Evolutionary conservation across 2,797 vertebrate species (phyloP).

Genomic region (Artibeus lituratus): DNA sequence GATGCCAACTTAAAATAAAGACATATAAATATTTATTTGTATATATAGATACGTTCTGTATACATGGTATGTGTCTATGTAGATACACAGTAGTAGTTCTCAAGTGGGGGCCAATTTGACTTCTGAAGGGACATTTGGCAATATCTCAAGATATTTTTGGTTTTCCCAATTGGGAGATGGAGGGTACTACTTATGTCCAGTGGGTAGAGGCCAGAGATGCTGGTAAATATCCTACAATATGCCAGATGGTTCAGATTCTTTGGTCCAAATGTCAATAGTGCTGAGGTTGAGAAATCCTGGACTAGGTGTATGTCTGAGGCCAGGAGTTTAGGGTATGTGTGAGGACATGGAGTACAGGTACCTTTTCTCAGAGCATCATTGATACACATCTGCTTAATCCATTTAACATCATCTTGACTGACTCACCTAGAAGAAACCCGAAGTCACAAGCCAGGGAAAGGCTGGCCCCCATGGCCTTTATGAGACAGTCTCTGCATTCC

Average conservation of each 20-base stretch:
- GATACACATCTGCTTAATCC: background rate
- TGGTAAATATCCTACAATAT: background rate
- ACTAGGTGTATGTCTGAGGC: rapidly evolving
- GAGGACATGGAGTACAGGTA: background rate
- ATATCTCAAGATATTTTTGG: background rate
- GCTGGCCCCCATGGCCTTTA: background rate
- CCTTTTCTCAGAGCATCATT: background rate
- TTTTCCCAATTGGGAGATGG: background rate
- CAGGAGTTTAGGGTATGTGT: background rate
- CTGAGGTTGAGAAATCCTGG: background rate
- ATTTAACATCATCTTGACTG: background rate
- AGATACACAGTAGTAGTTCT: background rate
- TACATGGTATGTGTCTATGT: background rate
- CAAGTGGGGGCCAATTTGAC: background rate
- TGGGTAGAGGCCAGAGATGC: background rate
- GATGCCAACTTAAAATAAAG: slow-evolving; percentile 67
- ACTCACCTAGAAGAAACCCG: background rate
- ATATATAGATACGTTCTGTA: background rate
- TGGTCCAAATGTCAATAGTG: no score
- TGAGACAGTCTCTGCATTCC: background rate
- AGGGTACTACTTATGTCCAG: background rate
- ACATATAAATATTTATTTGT: slow-evolving; percentile 72
- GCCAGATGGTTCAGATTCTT: background rate
- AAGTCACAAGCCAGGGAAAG: background rate
- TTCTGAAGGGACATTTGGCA: background rate